Percentiles rank a stretch among this genome's conserved stretches.
Conservation (phyloP, 2,113 vertebrate species). For the Rattus norvegicus region GRCr8 NC_086022.1:46487001-46487500, state of each 20-base stretch:
- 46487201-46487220: neutral
- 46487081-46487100: neutral
- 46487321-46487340: neutral
- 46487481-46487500: neutral
- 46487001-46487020: neutral
- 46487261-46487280: neutral
- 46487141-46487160: neutral
- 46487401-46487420: neutral
- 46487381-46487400: constrained; percentile 14
- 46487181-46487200: neutral
- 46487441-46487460: neutral
- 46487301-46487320: constrained; percentile 34
- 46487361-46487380: neutral
- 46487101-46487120: constrained; percentile 1
- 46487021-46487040: neutral
- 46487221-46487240: constrained; percentile 33
- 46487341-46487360: neutral
- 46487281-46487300: neutral
- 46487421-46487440: neutral
- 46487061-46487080: neutral
- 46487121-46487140: neutral
- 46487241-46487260: neutral
- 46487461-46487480: neutral
- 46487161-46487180: neutral
- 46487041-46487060: neutral